Conservation (phyloP, 1,140 invertebrate genomes). For the Subanguina moxae region DNA sequence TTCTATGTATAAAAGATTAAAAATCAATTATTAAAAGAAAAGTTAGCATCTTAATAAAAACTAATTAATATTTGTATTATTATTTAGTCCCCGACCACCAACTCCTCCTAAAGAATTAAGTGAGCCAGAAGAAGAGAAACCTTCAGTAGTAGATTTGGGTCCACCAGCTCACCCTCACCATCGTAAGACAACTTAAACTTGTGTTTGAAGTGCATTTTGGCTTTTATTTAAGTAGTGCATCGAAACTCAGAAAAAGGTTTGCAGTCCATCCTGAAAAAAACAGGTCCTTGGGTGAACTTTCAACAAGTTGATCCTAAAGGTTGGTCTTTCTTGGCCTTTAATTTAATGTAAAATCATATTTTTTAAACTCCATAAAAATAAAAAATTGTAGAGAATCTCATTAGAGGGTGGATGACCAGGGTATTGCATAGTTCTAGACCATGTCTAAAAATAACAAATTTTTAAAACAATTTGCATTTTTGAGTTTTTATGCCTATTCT, state of each 20-base stretch:
- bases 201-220: neutral
- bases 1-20: too few species aligned
- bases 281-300: neutral
- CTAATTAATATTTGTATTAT: too few species aligned
- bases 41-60: too few species aligned
- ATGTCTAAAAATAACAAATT: too few species aligned
- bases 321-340: neutral
- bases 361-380: too few species aligned
- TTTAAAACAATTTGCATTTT: too few species aligned
- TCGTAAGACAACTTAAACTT: neutral
- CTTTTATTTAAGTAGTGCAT: conserved; percentile 10
- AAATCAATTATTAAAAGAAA: too few species aligned
- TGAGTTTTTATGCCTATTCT: too few species aligned
- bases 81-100: neutral
- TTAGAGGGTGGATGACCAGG: too few species aligned
- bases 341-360: too few species aligned
- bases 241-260: conserved; percentile 6
- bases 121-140: conserved; percentile 9
- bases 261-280: conserved; percentile 5
- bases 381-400: too few species aligned
- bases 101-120: conserved; percentile 8
- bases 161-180: neutral
- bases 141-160: conserved; percentile 3
- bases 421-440: too few species aligned
- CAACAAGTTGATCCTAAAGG: conserved; percentile 1